Evolutionary conservation across 2,888 invertebrate species (phyloP).

Genomic region (Phalera bucephala): DNA sequence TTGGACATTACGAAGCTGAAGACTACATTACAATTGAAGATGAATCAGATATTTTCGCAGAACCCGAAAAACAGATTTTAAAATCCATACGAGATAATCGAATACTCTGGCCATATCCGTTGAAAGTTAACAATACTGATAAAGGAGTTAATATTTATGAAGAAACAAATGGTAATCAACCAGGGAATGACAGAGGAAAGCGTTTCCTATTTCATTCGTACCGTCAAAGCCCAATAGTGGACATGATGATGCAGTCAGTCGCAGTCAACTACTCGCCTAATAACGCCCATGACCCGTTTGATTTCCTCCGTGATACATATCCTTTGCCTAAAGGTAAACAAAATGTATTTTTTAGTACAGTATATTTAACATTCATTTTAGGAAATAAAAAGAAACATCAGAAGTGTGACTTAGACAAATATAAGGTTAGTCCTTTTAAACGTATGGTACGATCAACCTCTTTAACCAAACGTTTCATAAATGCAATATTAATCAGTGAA

Average conservation of each 20-base stretch:
- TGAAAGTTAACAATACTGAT: constrained; percentile 31
- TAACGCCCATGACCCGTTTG: constrained; percentile 62
- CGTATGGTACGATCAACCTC: too few relatives aligned
- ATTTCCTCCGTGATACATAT: constrained; percentile 67
- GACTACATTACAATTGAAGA: constrained; percentile 45
- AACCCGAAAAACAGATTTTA: constrained; percentile 14
- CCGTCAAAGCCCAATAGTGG: constrained; percentile 62
- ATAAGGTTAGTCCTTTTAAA: too few relatives aligned
- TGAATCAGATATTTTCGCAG: constrained; percentile 23
- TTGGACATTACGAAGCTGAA: constrained; percentile 38
- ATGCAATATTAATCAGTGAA: too few relatives aligned
- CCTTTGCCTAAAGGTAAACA: constrained; percentile 70
- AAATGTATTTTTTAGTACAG: too few relatives aligned
- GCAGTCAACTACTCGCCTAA: constrained; percentile 50
- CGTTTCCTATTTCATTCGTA: constrained; percentile 58
- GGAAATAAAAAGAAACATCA: too few relatives aligned
- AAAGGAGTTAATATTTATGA: neutral
- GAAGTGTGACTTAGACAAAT: too few relatives aligned
- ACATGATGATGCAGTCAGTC: constrained; percentile 63
- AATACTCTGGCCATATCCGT: constrained; percentile 61
- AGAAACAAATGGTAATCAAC: constrained; percentile 10
- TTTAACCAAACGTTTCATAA: too few relatives aligned
- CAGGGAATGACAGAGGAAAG: constrained; percentile 28
- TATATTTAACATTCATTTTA: too few relatives aligned
- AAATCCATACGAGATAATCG: constrained; percentile 37